Percentiles rank a stretch among this genome's conserved stretches.
Evolutionary conservation across 2,113 vertebrate genomes (phyloP).

Genomic region (Nematolebias whitei): DNA sequence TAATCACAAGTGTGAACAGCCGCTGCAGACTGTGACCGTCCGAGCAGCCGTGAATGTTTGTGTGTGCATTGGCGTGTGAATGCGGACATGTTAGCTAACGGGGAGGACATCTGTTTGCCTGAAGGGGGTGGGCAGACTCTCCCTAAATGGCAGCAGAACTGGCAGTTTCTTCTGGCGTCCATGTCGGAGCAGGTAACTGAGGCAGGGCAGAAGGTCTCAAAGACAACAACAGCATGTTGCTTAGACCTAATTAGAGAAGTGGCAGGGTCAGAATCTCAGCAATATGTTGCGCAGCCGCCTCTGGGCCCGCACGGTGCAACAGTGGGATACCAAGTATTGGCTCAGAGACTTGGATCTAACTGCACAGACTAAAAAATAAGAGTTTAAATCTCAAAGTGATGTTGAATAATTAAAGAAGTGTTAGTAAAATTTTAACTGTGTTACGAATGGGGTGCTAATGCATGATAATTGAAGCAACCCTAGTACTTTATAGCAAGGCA

Average conservation of each 20-base stretch:
- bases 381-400: no score
- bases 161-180: conserved; percentile 49
- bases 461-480: no score
- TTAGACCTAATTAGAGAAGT: conserved; percentile 55
- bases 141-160: conserved; percentile 51
- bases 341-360: neutral
- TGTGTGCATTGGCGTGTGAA: conserved; percentile 30
- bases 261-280: conserved; percentile 25
- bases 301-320: conserved; percentile 5
- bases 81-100: conserved; percentile 38
- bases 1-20: conserved; percentile 16
- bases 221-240: conserved; percentile 72
- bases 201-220: conserved; percentile 54
- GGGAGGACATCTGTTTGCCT: conserved; percentile 79
- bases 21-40: conserved; percentile 29
- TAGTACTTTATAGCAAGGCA: no score
- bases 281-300: conserved; percentile 50
- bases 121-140: conserved; percentile 67
- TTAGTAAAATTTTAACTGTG: no score
- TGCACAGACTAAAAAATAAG: no score
- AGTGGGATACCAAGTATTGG: neutral
- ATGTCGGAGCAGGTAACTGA: conserved; percentile 61
- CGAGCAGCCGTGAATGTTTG: conserved; percentile 9
- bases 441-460: no score
- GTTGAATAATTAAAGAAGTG: no score